Evolutionary conservation across 2,888 invertebrate genomes (phyloP).

Genomic region (Diadromus collaris): DNA sequence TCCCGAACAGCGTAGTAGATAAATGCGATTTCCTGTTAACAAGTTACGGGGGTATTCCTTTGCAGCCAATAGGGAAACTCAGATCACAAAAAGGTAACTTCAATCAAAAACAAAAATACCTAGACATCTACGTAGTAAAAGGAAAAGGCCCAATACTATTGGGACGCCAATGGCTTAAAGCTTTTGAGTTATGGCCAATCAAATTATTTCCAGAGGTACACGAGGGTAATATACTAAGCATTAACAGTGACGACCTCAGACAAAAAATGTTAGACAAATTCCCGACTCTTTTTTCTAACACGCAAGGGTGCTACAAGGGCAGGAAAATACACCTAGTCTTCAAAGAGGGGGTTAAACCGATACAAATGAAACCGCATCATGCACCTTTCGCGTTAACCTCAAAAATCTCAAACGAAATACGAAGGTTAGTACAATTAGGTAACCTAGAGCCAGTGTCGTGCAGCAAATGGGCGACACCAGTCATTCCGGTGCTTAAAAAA

Average conservation of each 20-base stretch:
- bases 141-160: too few relatives aligned
- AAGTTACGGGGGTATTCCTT: neutral
- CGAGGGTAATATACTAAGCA: neutral
- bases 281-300: neutral
- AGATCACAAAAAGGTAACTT: too few relatives aligned
- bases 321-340: neutral
- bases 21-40: neutral
- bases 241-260: neutral
- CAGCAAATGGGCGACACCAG: neutral
- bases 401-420: neutral
- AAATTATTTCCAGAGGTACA: too few relatives aligned
- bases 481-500: neutral
- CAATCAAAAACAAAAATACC: too few relatives aligned
- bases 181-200: too few relatives aligned
- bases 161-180: too few relatives aligned
- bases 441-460: neutral
- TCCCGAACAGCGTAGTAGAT: neutral
- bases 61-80: too few relatives aligned
- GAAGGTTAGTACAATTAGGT: neutral
- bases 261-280: neutral
- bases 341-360: neutral
- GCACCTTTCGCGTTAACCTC: neutral
- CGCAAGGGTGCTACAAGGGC: neutral
- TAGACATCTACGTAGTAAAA: too few relatives aligned
- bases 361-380: neutral